Evolutionary conservation across 2,797 vertebrate species (phyloP), one percentile per base, ranked within the genome.

Genomic region (Spizella passerina): DNA sequence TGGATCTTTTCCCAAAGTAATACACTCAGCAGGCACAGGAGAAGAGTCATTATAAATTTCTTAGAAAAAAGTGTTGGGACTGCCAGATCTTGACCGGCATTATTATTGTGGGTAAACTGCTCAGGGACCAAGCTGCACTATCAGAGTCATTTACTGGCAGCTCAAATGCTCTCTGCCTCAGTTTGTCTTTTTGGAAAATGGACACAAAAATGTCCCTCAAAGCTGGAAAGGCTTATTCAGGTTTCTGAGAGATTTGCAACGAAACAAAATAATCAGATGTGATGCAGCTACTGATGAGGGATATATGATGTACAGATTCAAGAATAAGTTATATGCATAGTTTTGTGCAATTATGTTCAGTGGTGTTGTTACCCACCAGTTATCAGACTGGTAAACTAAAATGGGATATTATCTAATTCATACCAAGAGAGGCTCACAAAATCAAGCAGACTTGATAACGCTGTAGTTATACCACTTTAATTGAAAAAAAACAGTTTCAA

Each of bases 21-120:
- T 90, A 88, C 34, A 53, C 83, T 49, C 86, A 82, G 70, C 1
- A 32, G 81, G 46, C 82, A 70, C 32, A 64, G 61, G 32, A 87
- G 60, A 73, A 70, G 30, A 91, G 61, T 82, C 75, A 95, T 94
- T 93, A 94, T 12, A 88, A 47, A 68, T 68, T 94, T 90, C 86
- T 80, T 94, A 94, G 90, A 82, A 88, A 90, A 95, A 95, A 79
- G 68, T 80, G 71, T 77, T 39, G 52, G 81, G 82, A 89, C 75
- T 96, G 95, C 95, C 86, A 96, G 68, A 94, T 87, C 92, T 96
- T 92, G 90, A 87, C 93, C 6, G 47, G 77, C 82, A 86, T 91
- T 90, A 81, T 95, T 87, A 78, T 71, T 95, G 84, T 85, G 68
- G 84, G 86, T 82, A 84, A 92, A 90, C 81, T 68, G 88, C 93